Evolutionary conservation across 2,113 vertebrate species (phyloP), one percentile per base, ranked within the genome.

Genomic region (Okapia johnstoni): DNA sequence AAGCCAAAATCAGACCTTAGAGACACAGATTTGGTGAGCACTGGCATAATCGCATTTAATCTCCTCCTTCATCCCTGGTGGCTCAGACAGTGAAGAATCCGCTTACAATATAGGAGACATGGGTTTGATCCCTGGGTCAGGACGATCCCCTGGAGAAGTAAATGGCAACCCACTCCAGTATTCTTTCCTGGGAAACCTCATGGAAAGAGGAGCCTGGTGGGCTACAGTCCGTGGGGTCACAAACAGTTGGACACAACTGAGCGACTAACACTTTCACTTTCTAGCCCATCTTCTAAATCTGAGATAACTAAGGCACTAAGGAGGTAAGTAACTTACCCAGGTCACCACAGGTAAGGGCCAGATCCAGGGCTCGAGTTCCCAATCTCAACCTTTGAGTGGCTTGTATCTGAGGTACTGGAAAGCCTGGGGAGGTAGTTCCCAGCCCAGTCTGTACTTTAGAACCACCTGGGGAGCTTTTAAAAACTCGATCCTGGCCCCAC

Each of bases 381-480:
- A 33, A 10, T 43, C 52, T 73, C 55, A 86, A 28, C 26, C 60
- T 63, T 81, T 50, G 28, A 70, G 28, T 43, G 50, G 66, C 63
- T 30, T 85, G 63, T 4, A 43, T 60, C 57, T 6, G 2, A 83
- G 36, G 40, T 70, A 16, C 17, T n/a, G n/a, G 81, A 46, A 28
- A 58, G 70, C 16, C 57, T 55, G 63, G 57, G 52, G 63, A 25
- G 7, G 48, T 52, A 17, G 9, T 54, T 73, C 81, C 55, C 55
- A 93, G 84, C 46, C 48, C 54, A 16, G 26, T 28, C 50, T 70
- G 89, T 50, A 88, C 66, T 60, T 84, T 85, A 66, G 76, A 85
- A 81, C 93, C 66, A 95, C 79, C 87, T 87, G 79, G 66, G 84
- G 94, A 96, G 73, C 36, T 95, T 94, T 97, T 19, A 76, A 76